Conservation (phyloP, 2,113 vertebrate genomes). For the Lampris incognitus region DNA sequence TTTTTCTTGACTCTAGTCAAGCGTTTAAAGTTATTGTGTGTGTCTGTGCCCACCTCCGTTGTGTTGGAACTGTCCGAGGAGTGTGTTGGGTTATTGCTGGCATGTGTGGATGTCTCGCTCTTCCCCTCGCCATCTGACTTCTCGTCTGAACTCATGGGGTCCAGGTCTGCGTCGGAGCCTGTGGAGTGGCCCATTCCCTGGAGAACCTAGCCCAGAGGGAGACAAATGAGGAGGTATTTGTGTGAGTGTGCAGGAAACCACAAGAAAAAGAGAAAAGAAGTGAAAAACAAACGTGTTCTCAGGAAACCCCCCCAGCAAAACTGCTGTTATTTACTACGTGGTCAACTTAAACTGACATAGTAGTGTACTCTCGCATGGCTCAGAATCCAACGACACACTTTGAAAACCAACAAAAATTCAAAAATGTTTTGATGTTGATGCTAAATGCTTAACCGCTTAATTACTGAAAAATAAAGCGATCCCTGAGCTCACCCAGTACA, state of each 20-base stretch:
- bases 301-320: too few relatives aligned
- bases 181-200: constrained; percentile 99
- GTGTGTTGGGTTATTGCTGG: constrained; percentile 96
- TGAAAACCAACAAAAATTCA: too few relatives aligned
- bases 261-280: not conserved
- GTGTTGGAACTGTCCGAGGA: constrained; percentile 94
- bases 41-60: constrained; percentile 86
- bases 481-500: too few relatives aligned
- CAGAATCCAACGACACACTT: too few relatives aligned
- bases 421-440: too few relatives aligned
- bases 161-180: constrained; percentile 95
- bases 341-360: too few relatives aligned
- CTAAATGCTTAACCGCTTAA: too few relatives aligned
- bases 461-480: too few relatives aligned
- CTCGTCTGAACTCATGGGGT: constrained; percentile 97
- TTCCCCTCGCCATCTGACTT: constrained; percentile 97
- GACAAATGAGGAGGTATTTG: not conserved
- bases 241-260: too few relatives aligned
- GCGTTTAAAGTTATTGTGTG: not conserved
- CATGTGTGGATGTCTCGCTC: constrained; percentile 93
- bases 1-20: not conserved
- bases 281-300: too few relatives aligned
- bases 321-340: too few relatives aligned
- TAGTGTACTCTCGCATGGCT: too few relatives aligned
- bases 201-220: constrained; percentile 85